Base-by-base conservation (phyloP, 2,888 invertebrate genomes). In the Octodonta nipae region DNA sequence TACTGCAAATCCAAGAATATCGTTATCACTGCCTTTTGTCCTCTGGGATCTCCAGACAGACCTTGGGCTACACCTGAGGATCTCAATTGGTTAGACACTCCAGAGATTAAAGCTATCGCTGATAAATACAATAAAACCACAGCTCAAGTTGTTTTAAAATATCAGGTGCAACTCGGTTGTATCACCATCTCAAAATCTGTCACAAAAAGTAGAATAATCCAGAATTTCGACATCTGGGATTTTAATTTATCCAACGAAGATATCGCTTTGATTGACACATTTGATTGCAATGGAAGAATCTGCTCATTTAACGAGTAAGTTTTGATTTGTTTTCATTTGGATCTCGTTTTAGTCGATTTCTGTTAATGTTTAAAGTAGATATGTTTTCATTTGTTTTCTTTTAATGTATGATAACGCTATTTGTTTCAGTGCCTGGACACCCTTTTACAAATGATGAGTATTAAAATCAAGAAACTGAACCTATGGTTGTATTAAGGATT, bases 171-270 rank as follows among this genome's bases (percentile, higher is more conserved):
- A 49, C 71, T 78, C 31, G 77, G 73, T 4, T 67, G 75, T 41
- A 71, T 80, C 26, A 78, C 80, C 20, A 84, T 87, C 43, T 86
- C 87, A 0, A 88, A 87, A 55, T 84, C 84, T 0, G 80, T 84
- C 12, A 84, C 69, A 1, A 76, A 75, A 42, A 60, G 68, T 0
- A 68, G 78, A 45, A 75, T 83, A 53, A 64, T 65, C 35, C 65
- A 75, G 49, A 76, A 88, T 58, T 73, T 78, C 46, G 54, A 78
- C 38, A 75, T 86, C 5, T 73, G 77, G 45, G 79, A 83, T 59
- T 86, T 87, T 55, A 67, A 74, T 44, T 60, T 87, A 43, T 25
- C 34, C 4, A 8, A 29, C 17, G 79, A 79, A 27, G 86, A 88
- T 47, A 58, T 85, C 44, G 55, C 63, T 2, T 60, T 65, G 4